Conservation (phyloP, 2,888 invertebrate species). For the Diaprepes abbreviatus region DNA sequence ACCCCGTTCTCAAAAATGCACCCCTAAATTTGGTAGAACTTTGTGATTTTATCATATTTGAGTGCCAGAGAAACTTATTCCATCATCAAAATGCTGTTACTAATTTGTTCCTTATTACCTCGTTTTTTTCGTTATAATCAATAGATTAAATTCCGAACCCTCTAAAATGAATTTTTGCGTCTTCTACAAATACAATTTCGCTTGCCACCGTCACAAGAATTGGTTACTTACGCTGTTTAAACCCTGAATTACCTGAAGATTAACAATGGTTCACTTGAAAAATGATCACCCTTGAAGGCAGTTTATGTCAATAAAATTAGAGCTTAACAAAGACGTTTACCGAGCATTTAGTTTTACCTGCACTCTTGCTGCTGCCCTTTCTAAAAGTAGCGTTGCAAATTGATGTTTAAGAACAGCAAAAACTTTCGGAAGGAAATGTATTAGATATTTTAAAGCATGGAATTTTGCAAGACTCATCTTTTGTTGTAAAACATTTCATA, state of each 20-base stretch:
- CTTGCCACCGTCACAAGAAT: conserved; percentile 15
- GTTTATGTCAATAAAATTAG: conserved; percentile 39
- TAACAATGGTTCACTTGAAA: conserved; percentile 38
- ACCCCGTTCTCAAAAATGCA: too few relatives aligned
- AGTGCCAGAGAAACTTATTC: too few relatives aligned
- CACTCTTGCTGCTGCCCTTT: conserved; percentile 18
- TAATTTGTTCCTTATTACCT: too few relatives aligned
- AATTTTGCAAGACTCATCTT: too few relatives aligned
- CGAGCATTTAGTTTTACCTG: conserved; percentile 26
- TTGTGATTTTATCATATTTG: too few relatives aligned
- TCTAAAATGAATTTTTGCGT: not conserved
- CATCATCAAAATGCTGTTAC: too few relatives aligned
- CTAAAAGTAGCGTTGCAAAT: conserved; percentile 22
- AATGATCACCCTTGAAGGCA: conserved; percentile 30
- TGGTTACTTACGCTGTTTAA: conserved; percentile 31
- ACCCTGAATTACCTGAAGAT: conserved; percentile 34
- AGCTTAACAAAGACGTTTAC: conserved; percentile 35
- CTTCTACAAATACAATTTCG: conserved; percentile 15
- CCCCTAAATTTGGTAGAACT: too few relatives aligned
- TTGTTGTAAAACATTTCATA: too few relatives aligned
- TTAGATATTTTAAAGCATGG: not conserved
- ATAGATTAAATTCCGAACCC: too few relatives aligned
- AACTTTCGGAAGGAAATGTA: not conserved
- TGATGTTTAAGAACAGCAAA: conserved; percentile 19
- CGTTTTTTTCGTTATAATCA: too few relatives aligned